These are phyloP conservation scores for Trisateles emortualis DNA, from an alignment of 2,888 invertebrate species.

Conservation along the genomic window DNA sequence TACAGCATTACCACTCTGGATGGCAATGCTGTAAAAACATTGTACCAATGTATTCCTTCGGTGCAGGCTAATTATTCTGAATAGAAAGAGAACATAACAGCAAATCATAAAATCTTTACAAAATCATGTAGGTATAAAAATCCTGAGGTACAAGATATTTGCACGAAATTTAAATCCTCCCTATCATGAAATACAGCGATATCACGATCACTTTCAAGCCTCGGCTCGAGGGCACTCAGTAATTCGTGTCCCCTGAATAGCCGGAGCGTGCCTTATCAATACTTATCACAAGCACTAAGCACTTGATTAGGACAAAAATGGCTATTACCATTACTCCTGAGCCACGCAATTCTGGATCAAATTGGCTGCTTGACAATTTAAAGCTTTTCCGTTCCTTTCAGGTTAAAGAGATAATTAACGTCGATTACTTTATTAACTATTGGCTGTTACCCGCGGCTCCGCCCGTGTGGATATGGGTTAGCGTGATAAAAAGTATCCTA, in stretches of 20 bases:
- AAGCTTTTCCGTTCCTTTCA: constrained; percentile 25
- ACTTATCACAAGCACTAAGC: constrained; percentile 63
- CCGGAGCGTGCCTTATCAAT: constrained; percentile 69
- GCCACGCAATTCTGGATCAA: constrained; percentile 33
- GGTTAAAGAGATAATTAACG: constrained; percentile 6
- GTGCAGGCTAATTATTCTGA: too few relatives aligned
- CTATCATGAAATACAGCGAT: constrained; percentile 28
- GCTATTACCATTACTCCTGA: constrained; percentile 47
- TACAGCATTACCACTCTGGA: too few relatives aligned
- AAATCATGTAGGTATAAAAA: too few relatives aligned
- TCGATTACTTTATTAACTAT: constrained; percentile 4
- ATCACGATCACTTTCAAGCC: constrained; percentile 37
- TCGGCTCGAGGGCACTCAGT: constrained; percentile 45
- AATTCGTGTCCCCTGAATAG: constrained; percentile 58
- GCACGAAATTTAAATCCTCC: not conserved
- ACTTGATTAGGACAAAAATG: constrained; percentile 65
- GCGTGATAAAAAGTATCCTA: too few relatives aligned
- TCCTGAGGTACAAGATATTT: too few relatives aligned
- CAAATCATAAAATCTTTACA: too few relatives aligned
- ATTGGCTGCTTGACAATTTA: constrained; percentile 28
- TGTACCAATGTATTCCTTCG: too few relatives aligned
- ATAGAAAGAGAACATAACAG: too few relatives aligned
- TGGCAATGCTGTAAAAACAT: too few relatives aligned
- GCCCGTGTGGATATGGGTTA: too few relatives aligned
- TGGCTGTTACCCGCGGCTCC: not conserved